Evolutionary conservation across 2,797 vertebrate species (phyloP).

Genomic region (Phataginus tricuspis): DNA sequence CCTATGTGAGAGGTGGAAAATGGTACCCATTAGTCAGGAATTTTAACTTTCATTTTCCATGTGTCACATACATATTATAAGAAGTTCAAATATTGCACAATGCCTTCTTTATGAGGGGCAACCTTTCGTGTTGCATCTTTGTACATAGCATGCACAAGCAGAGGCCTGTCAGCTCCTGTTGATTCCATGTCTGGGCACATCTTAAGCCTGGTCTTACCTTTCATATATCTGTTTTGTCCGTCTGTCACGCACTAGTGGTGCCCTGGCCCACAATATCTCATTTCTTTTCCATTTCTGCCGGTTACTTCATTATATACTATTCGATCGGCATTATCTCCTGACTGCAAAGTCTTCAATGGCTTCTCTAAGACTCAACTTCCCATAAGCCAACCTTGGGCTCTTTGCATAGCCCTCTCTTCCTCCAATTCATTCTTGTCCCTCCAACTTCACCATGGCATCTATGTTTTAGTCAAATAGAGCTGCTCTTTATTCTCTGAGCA

Average conservation of each 20-base stretch:
- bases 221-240: background rate
- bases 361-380: background rate
- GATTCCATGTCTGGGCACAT: background rate
- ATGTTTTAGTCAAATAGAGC: background rate
- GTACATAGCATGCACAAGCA: accelerated
- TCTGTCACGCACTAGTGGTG: too few relatives aligned
- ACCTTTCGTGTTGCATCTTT: too few relatives aligned
- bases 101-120: background rate
- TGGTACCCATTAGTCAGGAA: background rate
- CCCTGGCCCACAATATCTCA: background rate
- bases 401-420: background rate
- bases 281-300: background rate
- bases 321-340: background rate
- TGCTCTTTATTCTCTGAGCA: background rate
- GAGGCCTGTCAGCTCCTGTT: background rate
- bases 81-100: background rate
- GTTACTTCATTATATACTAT: background rate
- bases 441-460: accelerated
- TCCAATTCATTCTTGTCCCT: background rate
- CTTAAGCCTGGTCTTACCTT: background rate
- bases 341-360: background rate
- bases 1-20: background rate
- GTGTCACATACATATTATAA: background rate
- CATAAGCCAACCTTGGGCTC: accelerated
- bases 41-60: background rate